Conservation (phyloP, 2,888 invertebrate species). For the Nomada fucata region DNA sequence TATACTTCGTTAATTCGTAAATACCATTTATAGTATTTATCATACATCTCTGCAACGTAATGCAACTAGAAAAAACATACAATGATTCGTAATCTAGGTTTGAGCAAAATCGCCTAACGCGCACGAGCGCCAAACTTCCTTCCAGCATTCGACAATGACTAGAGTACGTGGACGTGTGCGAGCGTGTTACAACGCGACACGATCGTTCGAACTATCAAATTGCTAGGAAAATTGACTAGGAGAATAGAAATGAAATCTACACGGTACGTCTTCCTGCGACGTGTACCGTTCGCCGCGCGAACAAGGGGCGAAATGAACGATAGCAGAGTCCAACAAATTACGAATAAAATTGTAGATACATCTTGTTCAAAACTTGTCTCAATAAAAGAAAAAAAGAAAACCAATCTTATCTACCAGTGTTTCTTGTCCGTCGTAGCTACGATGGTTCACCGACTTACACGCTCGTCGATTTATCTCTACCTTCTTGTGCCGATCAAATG, state of each 20-base stretch:
- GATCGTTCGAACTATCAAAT: slow-evolving; percentile 1
- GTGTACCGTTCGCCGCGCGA: neutral
- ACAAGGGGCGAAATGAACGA: neutral
- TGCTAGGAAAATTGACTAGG: slow-evolving; percentile 1
- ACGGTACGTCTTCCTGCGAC: neutral
- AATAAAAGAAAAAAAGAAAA: neutral
- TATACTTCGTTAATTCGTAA: slow-evolving; percentile 75
- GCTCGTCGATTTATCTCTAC: slow-evolving; percentile 26
- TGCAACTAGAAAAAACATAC: slow-evolving; percentile 71
- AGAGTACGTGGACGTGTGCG: slow-evolving; percentile 71
- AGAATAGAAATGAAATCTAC: neutral
- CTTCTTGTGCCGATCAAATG: slow-evolving; percentile 2
- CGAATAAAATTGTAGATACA: neutral
- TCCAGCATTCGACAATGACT: slow-evolving; percentile 68
- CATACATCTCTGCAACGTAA: slow-evolving; percentile 73
- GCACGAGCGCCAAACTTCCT: slow-evolving; percentile 63
- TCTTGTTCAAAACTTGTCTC: slow-evolving; percentile 1
- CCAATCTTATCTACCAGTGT: neutral
- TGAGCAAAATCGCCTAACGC: slow-evolving; percentile 79
- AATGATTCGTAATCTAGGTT: slow-evolving; percentile 76
- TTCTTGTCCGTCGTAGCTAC: no score
- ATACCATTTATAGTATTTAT: slow-evolving; percentile 75
- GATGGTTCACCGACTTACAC: neutral
- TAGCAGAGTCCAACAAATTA: no score
- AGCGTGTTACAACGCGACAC: slow-evolving; percentile 47